These are phyloP conservation scores for Lepidocyrtinus sp. DNA, from an alignment of 2,888 invertebrate genomes.

Conservation along the genomic window DNA sequence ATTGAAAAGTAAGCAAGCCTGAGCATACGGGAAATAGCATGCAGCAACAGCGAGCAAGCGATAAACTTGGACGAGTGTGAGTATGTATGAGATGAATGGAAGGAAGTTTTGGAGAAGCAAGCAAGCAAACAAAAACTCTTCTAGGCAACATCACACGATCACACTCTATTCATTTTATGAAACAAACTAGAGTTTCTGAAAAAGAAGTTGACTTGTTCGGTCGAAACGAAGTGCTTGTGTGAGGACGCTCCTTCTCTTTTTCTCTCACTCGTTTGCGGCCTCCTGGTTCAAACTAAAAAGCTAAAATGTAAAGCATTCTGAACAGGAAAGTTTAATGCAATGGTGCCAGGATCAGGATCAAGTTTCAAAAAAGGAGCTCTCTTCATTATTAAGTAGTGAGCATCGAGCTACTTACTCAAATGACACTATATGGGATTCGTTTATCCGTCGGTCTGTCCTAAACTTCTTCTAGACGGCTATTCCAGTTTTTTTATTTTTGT, in stretches of 20 bases:
- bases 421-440: too few relatives aligned
- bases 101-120: background rate
- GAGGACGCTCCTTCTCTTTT: background rate
- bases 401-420: too few relatives aligned
- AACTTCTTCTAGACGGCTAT: too few relatives aligned
- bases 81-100: background rate
- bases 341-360: conserved; percentile 60
- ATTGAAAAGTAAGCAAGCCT: background rate
- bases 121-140: conserved; percentile 1
- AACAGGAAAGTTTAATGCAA: conserved; percentile 22
- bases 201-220: conserved; percentile 8
- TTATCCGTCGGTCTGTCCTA: background rate
- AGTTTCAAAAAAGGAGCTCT: conserved; percentile 57
- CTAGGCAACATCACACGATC: background rate
- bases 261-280: conserved; percentile 32
- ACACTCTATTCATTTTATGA: conserved; percentile 14
- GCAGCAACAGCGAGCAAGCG: too few relatives aligned
- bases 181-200: conserved; percentile 7
- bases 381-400: conserved; percentile 40
- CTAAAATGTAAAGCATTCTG: background rate
- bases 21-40: too few relatives aligned
- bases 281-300: conserved; percentile 28
- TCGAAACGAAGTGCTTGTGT: background rate
- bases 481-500: too few relatives aligned
- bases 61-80: background rate